Evolutionary conservation across 2,797 vertebrate genomes (phyloP), one percentile per base, ranked within the genome.

Genomic region (Pseudochromis fuscus): DNA sequence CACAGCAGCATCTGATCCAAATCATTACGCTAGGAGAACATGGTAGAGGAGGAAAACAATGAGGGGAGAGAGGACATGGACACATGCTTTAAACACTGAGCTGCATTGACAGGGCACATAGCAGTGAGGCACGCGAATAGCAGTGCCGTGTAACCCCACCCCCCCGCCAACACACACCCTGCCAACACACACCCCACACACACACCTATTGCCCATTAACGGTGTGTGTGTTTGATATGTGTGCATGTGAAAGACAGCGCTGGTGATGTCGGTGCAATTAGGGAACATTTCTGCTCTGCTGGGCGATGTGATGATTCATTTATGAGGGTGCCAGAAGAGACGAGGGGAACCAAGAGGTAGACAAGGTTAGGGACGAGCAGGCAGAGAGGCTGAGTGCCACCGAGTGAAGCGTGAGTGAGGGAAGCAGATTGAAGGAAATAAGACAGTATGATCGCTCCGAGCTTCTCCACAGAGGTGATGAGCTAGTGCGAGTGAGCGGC

Each of bases 221-320:
- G 35, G 50, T 19, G 56, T 37, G 70, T 62, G 77, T 23, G 59
- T 67, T 69, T 72, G 82, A 81, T 77, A 63, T 44, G 77, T 70
- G 79, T 31, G 68, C 57, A 66, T 37, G 60, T 52, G 83, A 74
- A 77, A 78, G 88, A 83, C 85, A 75, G 82, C 51, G 58, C 75
- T 44, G 78, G 85, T 77, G 83, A 83, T 89, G 89, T 89, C 66
- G 73, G 75, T 64, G 88, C 89, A 91, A 91, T 92, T 92, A 92
- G 84, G 88, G 85, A 88, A 89, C 87, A 90, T 91, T 92, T 91
- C 90, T 91, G 90, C 92, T 92, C 89, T 77, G 85, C 84, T 87
- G 90, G 87, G 81, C 82, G 78, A 88, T 79, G 87, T 74, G 83
- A 90, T 93, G 89, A 91, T 90, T 93, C 86, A 92, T 92, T 92